Evolutionary conservation across 1,140 invertebrate genomes (phyloP).

Genomic region (Drosophila gunungcola): DNA sequence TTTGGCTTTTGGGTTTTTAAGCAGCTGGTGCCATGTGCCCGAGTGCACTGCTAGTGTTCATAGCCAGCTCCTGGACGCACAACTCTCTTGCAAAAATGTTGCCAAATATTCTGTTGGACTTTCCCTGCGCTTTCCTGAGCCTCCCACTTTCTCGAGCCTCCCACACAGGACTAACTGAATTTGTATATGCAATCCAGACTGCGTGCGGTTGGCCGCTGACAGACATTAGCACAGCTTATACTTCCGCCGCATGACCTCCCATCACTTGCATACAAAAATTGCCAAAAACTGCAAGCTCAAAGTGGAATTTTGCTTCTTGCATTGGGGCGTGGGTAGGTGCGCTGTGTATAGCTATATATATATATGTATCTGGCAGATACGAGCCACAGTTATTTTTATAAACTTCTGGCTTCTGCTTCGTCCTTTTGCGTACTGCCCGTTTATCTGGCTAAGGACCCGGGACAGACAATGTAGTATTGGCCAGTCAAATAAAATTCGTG

Average conservation of each 20-base stretch:
- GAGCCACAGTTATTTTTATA: conserved; percentile 62
- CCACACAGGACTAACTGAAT: conserved; percentile 38
- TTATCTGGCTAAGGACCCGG: conserved; percentile 26
- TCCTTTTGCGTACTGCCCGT: background rate
- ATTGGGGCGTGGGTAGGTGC: conserved; percentile 39
- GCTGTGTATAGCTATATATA: conserved; percentile 8
- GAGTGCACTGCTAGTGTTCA: conserved; percentile 16
- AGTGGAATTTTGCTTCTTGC: conserved; percentile 40
- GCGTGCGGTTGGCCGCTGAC: conserved; percentile 62
- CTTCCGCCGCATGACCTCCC: conserved; percentile 2
- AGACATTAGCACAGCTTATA: conserved; percentile 70
- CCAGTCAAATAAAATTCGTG: conserved; percentile 27
- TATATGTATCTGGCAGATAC: conserved; percentile 40
- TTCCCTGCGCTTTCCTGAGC: background rate
- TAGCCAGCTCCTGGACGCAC: conserved; percentile 8
- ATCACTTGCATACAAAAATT: conserved; percentile 37
- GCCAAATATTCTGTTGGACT: conserved; percentile 44
- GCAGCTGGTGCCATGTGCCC: conserved; percentile 5
- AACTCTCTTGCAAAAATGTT: conserved; percentile 36
- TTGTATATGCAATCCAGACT: conserved; percentile 57
- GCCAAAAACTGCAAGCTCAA: conserved; percentile 50
- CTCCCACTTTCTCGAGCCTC: background rate
- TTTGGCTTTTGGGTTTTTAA: conserved; percentile 22
- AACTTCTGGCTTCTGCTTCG: conserved; percentile 20
- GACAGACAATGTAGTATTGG: conserved; percentile 34